Percentiles rank a stretch among this genome's conserved stretches.
Conservation (phyloP, 2,113 vertebrate genomes). For the Erinaceus europaeus region DNA sequence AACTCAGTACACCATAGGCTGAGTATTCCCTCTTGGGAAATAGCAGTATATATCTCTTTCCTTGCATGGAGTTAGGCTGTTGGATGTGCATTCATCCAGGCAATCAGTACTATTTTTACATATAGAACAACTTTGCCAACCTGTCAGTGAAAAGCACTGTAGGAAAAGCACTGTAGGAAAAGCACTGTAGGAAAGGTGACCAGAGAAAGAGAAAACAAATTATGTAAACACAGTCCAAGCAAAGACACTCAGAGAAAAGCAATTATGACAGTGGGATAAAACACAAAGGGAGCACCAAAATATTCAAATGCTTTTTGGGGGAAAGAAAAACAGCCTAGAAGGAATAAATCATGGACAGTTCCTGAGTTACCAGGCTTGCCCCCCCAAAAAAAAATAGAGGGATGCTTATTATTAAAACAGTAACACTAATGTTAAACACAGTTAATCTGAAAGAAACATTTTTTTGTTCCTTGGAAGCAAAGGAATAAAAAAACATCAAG, state of each 20-base stretch:
- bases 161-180: background rate
- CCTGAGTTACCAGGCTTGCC: background rate
- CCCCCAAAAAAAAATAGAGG: background rate
- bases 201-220: background rate
- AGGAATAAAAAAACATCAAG: background rate
- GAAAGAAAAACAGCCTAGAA: background rate
- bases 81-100: background rate
- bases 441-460: background rate
- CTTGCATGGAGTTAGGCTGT: background rate
- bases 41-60: background rate
- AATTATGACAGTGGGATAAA: background rate
- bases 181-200: background rate
- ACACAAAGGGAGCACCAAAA: background rate
- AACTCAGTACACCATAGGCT: background rate
- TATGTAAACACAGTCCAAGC: background rate
- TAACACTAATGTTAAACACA: background rate
- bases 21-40: background rate
- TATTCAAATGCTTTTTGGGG: too few species aligned
- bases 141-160: background rate
- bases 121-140: background rate
- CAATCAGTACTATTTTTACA: background rate
- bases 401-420: background rate
- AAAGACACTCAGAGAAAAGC: background rate
- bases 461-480: background rate
- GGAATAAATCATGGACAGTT: background rate